Evolutionary conservation across 92 coral and sea anemone genomes (phyloP).

Genomic region (Siderastrea radians): DNA sequence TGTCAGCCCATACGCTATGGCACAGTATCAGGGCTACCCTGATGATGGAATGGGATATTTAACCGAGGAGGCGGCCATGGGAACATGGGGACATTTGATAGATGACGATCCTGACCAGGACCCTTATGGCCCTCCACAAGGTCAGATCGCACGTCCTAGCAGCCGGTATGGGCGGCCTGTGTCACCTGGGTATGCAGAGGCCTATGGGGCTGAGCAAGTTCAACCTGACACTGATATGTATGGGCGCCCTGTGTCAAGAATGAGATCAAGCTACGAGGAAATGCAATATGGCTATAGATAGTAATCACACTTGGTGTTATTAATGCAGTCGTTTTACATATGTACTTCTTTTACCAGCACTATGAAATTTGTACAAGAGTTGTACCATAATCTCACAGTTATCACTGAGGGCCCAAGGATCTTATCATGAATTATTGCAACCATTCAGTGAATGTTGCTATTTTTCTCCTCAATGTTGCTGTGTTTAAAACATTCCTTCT

Average conservation of each 20-base stretch:
- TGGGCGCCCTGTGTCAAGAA: conserved; percentile 87
- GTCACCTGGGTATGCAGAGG: conserved; percentile 73
- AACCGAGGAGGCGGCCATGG: conserved; percentile 71
- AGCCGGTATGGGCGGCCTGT: conserved; percentile 95
- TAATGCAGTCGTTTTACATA: neutral
- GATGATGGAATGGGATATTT: conserved; percentile 69
- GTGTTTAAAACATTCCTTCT: too few relatives aligned
- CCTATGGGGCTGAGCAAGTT: conserved; percentile 67
- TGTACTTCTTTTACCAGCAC: neutral
- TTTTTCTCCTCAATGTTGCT: too few relatives aligned
- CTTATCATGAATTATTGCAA: too few relatives aligned
- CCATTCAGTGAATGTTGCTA: too few relatives aligned
- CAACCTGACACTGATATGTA: conserved; percentile 78
- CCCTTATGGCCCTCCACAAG: conserved; percentile 64
- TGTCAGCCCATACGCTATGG: conserved; percentile 75
- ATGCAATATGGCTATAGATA: conserved; percentile 83
- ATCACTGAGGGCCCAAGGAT: too few relatives aligned
- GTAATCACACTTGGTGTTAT: neutral
- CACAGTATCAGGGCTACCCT: conserved; percentile 72
- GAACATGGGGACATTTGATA: conserved; percentile 88
- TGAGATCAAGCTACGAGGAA: conserved; percentile 65
- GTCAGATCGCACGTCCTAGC: conserved; percentile 82
- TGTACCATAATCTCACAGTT: too few relatives aligned
- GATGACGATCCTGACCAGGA: conserved; percentile 72
- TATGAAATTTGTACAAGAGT: too few relatives aligned